These are phyloP conservation scores for Atta colombica DNA, from an alignment of 1,140 invertebrate species.

Conservation along the genomic window DNA sequence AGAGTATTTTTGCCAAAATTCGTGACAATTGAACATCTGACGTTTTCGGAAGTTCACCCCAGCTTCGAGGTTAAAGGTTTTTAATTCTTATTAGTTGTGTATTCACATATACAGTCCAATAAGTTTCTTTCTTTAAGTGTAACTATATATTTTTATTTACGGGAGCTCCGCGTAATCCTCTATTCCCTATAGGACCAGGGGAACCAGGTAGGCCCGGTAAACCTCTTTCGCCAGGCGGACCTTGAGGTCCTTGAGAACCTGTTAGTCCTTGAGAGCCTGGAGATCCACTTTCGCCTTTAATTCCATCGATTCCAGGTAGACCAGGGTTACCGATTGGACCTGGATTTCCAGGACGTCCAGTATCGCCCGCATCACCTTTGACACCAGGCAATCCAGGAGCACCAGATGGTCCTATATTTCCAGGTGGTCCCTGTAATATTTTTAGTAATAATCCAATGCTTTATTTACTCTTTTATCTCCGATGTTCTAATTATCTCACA, in stretches of 20 bases:
- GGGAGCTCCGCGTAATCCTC: constrained; percentile 85
- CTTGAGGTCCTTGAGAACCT: constrained; percentile 89
- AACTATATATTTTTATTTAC: constrained; percentile 78
- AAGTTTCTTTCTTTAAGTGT: not conserved
- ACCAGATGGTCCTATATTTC: constrained; percentile 87
- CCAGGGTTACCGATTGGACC: constrained; percentile 92
- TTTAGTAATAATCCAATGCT: not conserved
- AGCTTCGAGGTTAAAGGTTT: too few relatives aligned
- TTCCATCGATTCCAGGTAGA: constrained; percentile 89
- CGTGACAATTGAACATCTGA: too few relatives aligned
- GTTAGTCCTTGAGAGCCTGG: constrained; percentile 90
- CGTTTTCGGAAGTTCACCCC: too few relatives aligned
- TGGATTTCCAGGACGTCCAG: constrained; percentile 89
- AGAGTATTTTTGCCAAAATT: too few relatives aligned
- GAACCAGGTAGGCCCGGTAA: constrained; percentile 88
- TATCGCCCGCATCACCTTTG: constrained; percentile 91
- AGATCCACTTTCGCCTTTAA: constrained; percentile 90
- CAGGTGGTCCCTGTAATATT: constrained; percentile 88
- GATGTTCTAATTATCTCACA: not conserved
- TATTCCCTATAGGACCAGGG: constrained; percentile 85
- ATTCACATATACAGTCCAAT: too few relatives aligned
- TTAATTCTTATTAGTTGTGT: too few relatives aligned
- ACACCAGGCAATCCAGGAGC: constrained; percentile 90
- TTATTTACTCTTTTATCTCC: not conserved
- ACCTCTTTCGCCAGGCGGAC: constrained; percentile 90